These are phyloP conservation scores for Pogonocherus hispidulus DNA, from an alignment of 2,888 invertebrate species.

Conservation along the genomic window DNA sequence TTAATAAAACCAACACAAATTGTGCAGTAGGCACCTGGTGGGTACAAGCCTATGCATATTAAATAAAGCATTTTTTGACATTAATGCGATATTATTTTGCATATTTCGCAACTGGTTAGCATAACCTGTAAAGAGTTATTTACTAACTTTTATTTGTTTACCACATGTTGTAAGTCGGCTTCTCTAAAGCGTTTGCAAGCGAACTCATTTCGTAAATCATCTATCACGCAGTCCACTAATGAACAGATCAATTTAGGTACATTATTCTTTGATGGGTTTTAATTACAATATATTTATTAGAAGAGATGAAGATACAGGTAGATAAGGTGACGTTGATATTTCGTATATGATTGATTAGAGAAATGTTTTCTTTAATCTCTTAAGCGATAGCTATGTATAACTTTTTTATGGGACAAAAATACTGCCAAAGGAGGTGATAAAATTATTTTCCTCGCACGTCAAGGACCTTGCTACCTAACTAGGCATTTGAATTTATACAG, in stretches of 20 bases:
- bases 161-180: slow-evolving; percentile 9
- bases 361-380: background rate
- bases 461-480: no score
- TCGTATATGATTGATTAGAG: background rate
- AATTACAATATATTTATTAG: background rate
- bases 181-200: slow-evolving; percentile 18
- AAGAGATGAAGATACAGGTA: background rate
- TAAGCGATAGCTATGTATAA: no score
- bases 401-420: no score
- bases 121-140: slow-evolving; percentile 19
- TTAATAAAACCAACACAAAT: background rate
- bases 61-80: slow-evolving; percentile 8
- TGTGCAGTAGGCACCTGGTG: slow-evolving; percentile 1
- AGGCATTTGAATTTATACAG: no score
- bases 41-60: slow-evolving; percentile 8
- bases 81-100: slow-evolving; percentile 15
- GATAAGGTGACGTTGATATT: background rate
- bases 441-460: no score
- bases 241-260: slow-evolving; percentile 7
- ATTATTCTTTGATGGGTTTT: slow-evolving; percentile 5
- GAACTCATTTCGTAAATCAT: slow-evolving; percentile 19
- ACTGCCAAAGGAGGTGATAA: no score
- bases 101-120: slow-evolving; percentile 15
- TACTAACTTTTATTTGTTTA: slow-evolving; percentile 6
- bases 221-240: slow-evolving; percentile 8